A percentile compares a stretch with the other conserved stretches of the same genome.
phyloP scores from a whole-genome alignment of 2,797 vertebrate genomes.

The Glyptemys insculpta region DNA sequence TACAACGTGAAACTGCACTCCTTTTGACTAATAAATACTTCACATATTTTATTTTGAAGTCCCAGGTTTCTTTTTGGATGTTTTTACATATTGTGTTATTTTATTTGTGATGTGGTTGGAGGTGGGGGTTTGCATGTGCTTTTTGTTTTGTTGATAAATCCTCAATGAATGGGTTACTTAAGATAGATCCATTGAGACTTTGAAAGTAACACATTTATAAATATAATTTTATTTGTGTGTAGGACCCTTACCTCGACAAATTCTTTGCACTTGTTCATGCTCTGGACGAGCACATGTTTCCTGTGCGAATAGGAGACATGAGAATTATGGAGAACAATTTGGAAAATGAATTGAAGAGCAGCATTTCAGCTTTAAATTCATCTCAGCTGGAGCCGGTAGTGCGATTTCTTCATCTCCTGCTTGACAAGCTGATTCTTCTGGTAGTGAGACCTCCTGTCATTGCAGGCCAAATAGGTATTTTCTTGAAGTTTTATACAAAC shows the following conservation, averaged over 20 bases:
- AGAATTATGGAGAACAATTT: conserved; percentile 99
- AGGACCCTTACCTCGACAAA: conserved; percentile 98
- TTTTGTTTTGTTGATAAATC: background rate
- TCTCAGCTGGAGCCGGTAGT: conserved; percentile 97
- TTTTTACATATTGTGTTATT: background rate
- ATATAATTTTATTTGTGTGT: conserved; percentile 31
- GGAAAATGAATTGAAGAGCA: conserved; percentile 95
- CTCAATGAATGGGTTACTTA: background rate
- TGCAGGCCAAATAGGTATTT: conserved; percentile 97
- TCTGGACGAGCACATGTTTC: conserved; percentile 98
- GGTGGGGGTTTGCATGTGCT: background rate
- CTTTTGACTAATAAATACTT: background rate
- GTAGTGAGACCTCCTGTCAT: conserved; percentile 97
- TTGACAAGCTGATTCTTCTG: conserved; percentile 97
- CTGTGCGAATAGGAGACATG: conserved; percentile 97
- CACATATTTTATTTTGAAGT: conserved; percentile 3
- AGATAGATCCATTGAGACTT: background rate
- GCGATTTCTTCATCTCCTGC: conserved; percentile 96
- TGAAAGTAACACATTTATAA: background rate
- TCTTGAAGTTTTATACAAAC: conserved; percentile 65
- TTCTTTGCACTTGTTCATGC: conserved; percentile 99
- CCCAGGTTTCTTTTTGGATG: background rate
- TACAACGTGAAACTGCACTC: background rate
- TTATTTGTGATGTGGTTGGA: conserved; percentile 12
- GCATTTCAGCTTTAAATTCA: conserved; percentile 94